phyloP scores from a whole-genome alignment of 2,797 vertebrate species.

The Philypnodon macrostomus region DNA sequence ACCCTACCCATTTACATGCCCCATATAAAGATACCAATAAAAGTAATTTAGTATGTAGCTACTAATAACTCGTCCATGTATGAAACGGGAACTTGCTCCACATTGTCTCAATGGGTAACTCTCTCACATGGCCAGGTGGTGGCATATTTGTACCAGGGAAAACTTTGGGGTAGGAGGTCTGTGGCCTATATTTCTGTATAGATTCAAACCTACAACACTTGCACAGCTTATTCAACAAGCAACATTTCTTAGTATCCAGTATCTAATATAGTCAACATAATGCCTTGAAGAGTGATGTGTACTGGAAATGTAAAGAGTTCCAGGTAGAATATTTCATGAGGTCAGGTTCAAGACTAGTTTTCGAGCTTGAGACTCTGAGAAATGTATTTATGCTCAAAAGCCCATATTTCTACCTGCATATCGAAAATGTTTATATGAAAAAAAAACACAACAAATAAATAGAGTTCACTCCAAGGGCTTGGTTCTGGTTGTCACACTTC shows the following conservation, averaged over 20 bases:
- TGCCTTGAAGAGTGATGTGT: not conserved
- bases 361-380: conserved; percentile 15
- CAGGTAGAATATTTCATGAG: not conserved
- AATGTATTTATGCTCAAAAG: conserved; percentile 62
- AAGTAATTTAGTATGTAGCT: no score
- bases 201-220: no score
- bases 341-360: conserved; percentile 52
- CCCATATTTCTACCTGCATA: conserved; percentile 75
- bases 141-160: conserved; percentile 59
- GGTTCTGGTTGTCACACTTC: conserved; percentile 41
- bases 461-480: conserved; percentile 60
- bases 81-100: no score
- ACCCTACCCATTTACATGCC: no score
- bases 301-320: not conserved
- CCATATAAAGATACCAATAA: no score
- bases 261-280: not conserved
- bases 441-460: conserved; percentile 64
- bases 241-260: not conserved
- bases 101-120: conserved; percentile 12
- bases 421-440: conserved; percentile 71
- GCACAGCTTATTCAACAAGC: no score
- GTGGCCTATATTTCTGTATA: no score
- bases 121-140: conserved; percentile 55
- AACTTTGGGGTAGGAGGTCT: not conserved
- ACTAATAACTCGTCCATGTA: no score